Conservation (phyloP, 1,140 invertebrate species). For the Saccostrea echinata region DNA sequence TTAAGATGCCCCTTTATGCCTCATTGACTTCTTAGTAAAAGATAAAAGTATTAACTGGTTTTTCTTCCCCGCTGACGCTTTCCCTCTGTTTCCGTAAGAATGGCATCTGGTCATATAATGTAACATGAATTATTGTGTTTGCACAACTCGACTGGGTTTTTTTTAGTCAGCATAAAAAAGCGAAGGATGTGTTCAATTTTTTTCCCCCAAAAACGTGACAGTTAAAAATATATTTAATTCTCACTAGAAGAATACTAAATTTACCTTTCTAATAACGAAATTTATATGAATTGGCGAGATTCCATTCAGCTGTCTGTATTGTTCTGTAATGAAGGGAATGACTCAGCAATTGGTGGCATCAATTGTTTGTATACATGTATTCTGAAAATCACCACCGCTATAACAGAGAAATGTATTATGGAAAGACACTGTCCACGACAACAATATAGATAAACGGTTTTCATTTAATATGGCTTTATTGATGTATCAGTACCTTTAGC, state of each 20-base stretch:
- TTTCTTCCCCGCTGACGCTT: background rate
- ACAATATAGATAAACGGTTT: too few relatives aligned
- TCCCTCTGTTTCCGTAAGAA: background rate
- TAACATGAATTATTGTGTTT: background rate
- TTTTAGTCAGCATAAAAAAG: background rate
- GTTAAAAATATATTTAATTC: too few relatives aligned
- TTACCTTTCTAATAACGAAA: too few relatives aligned
- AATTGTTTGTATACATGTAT: background rate
- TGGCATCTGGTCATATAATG: background rate
- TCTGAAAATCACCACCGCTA: background rate
- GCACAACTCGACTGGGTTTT: background rate
- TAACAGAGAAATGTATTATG: too few relatives aligned
- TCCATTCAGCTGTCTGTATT: conserved; percentile 1
- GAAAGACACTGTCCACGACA: too few relatives aligned
- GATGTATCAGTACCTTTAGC: too few relatives aligned
- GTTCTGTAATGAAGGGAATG: background rate
- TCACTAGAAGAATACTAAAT: too few relatives aligned
- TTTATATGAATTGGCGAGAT: background rate
- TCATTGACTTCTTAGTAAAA: background rate
- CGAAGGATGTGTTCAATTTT: background rate
- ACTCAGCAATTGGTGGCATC: background rate
- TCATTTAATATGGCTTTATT: too few relatives aligned
- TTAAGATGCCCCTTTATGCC: background rate
- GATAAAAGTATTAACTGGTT: background rate
- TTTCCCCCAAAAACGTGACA: background rate